These are phyloP conservation scores for Metaphire vulgaris DNA, from an alignment of 1,140 invertebrate genomes.

Conservation along the genomic window DNA sequence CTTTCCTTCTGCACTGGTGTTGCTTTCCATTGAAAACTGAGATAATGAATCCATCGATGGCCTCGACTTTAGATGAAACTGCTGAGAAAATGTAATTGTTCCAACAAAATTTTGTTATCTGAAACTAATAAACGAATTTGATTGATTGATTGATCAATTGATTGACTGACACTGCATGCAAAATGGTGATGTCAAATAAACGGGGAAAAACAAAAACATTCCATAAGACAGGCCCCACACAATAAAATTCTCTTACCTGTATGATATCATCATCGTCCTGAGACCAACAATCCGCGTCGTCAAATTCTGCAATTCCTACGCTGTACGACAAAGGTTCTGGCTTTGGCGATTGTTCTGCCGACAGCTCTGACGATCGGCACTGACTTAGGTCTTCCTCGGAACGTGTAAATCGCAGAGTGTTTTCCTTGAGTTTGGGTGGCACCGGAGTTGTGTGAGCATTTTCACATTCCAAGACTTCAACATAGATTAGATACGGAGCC, in stretches of 20 bases:
- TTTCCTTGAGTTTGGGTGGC: constrained; percentile 63
- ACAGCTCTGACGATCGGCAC: background rate
- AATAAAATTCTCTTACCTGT: constrained; percentile 57
- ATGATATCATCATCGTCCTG: constrained; percentile 89
- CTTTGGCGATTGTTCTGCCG: constrained; percentile 34
- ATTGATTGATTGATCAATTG: background rate
- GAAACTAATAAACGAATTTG: too few relatives aligned
- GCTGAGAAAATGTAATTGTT: background rate
- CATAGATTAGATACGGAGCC: constrained; percentile 95
- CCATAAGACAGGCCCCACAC: too few relatives aligned
- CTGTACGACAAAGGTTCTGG: constrained; percentile 41
- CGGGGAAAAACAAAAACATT: too few relatives aligned
- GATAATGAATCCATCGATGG: constrained; percentile 70
- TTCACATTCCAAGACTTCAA: constrained; percentile 87
- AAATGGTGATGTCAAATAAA: too few relatives aligned
- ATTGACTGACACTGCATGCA: constrained; percentile 3
- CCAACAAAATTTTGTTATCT: too few relatives aligned
- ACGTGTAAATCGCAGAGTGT: constrained; percentile 74
- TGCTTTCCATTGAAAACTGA: constrained; percentile 81
- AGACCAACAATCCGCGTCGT: constrained; percentile 74
- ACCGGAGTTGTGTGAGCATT: constrained; percentile 72
- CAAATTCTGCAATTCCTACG: constrained; percentile 45
- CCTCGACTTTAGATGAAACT: constrained; percentile 21
- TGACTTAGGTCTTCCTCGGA: constrained; percentile 78
- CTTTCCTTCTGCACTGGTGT: constrained; percentile 69